Base-by-base conservation (phyloP, 1,140 invertebrate species). In the Branchinecta lynchi region DNA sequence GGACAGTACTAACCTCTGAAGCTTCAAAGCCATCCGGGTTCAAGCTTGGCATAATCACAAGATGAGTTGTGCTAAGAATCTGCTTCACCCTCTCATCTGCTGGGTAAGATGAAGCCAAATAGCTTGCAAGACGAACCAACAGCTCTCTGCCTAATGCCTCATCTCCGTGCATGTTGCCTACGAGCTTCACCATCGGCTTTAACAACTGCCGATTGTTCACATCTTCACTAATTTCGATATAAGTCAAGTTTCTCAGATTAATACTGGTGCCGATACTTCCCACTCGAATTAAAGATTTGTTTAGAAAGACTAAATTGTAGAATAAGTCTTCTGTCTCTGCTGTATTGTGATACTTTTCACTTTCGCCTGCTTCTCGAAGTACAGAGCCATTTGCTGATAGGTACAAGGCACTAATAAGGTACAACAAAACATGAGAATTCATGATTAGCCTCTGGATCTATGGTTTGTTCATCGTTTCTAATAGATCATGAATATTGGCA, bases 21-120 rank as follows among this genome's bases (percentile, higher is more conserved):
- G 82, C 81, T 76, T 89, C 88, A 80, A 87, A 93, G 8, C 92
- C 92, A 83, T 97, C 92, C 66, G 92, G 92, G 80, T 96, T 95
- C 80, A 95, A 83, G 9, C 89, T 89, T 2, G 93, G 93, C 85
- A 96, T 87, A 66, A 98, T 78, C 77, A 87, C 92, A 66, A 97
- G 89, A 76, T 97, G 92, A 0, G 89, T 92, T 0, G 79, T 82
- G 73, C 93, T 86, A 0, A 98, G 80, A 15, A 98, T 77, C 69
- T 81, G 81, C 0, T 85, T 85, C 15, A 92, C 80, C 66, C 89
- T 77, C 10, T 70, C 66, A 68, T 75, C 72, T 32, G 70, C 70
- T 7, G 69, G 73, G 70, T 77, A 77, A 45, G 74, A 74, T 0
- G 44, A 17, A 45, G 82, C 77, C 51, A 86, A 72, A 75, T 84